These are phyloP conservation scores for Eulacestoma nigropectus DNA, from an alignment of 2,113 vertebrate genomes.

Conservation along the genomic window DNA sequence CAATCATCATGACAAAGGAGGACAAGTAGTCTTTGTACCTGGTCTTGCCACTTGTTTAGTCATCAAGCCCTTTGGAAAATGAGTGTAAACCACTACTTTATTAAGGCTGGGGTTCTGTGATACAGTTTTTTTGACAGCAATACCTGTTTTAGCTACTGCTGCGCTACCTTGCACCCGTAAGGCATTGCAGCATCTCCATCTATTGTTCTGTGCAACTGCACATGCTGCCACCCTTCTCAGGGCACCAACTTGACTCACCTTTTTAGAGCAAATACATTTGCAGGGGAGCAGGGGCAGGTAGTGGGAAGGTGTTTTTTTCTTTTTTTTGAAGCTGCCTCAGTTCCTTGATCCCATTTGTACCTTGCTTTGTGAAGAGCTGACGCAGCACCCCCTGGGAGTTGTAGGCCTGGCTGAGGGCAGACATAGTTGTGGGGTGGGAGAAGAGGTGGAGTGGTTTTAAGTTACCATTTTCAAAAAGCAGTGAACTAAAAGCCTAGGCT, in stretches of 20 bases:
- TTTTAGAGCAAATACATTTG: not conserved
- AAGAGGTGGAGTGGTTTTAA: not conserved
- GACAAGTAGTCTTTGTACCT: conserved; percentile 29
- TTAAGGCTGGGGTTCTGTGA: not conserved
- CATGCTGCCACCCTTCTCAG: not conserved
- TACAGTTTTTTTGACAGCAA: not conserved
- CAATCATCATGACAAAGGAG: conserved; percentile 23
- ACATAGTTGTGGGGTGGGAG: not conserved
- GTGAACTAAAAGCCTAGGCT: not conserved
- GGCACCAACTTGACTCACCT: not conserved
- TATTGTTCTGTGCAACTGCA: not conserved
- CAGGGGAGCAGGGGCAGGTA: too few species aligned
- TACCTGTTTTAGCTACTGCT: not conserved
- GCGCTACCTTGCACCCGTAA: not conserved
- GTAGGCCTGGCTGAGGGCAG: not conserved
- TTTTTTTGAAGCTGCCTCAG: not conserved
- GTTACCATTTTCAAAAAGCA: not conserved
- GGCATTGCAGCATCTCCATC: not conserved
- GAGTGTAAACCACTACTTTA: not conserved
- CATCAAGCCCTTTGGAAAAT: conserved; percentile 6
- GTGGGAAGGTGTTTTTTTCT: not conserved
- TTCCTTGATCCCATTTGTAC: not conserved
- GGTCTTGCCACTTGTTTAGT: conserved; percentile 7
- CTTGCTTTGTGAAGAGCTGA: not conserved
- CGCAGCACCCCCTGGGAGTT: not conserved